These are phyloP conservation scores for Dasysyrphus albostriatus DNA, from an alignment of 2,888 invertebrate genomes.

Conservation along the genomic window DNA sequence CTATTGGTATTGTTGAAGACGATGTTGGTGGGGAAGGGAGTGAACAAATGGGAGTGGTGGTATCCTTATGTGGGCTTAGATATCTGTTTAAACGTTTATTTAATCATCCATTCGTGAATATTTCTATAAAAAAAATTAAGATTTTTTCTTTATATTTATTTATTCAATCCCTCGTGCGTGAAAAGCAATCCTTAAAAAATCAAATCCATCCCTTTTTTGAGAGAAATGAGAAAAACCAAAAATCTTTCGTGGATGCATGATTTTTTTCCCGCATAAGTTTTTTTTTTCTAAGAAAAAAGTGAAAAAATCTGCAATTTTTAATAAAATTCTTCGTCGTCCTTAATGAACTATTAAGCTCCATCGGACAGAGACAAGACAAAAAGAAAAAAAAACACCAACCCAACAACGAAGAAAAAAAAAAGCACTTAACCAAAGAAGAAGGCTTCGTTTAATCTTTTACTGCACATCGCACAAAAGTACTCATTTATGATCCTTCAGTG, in stretches of 20 bases:
- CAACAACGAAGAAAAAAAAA: slow-evolving; percentile 12
- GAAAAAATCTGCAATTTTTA: slow-evolving; percentile 1
- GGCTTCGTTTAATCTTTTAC: slow-evolving; percentile 42
- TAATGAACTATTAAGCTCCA: slow-evolving; percentile 36
- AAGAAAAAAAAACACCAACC: background rate
- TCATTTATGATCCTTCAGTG: slow-evolving; percentile 44
- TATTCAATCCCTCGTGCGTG: slow-evolving; percentile 44
- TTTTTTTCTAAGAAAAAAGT: background rate
- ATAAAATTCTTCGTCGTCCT: slow-evolving; percentile 7
- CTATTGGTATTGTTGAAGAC: slow-evolving; percentile 26
- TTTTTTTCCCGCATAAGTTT: background rate
- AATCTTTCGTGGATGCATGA: background rate
- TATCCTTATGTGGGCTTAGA: slow-evolving; percentile 2
- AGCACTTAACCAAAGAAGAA: slow-evolving; percentile 30
- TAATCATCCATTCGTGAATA: slow-evolving; percentile 10
- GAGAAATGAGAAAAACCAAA: background rate
- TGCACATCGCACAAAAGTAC: slow-evolving; percentile 41
- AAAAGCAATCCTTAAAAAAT: slow-evolving; percentile 17
- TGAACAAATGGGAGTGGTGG: background rate
- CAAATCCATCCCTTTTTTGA: background rate
- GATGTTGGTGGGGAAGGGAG: background rate
- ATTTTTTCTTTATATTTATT: slow-evolving; percentile 40
- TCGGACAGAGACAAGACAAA: background rate
- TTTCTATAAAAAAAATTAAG: slow-evolving; percentile 11
- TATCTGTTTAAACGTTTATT: slow-evolving; percentile 13